phyloP scores from a whole-genome alignment of 1,140 invertebrate genomes.

The Druon quercuslanigerum region DNA sequence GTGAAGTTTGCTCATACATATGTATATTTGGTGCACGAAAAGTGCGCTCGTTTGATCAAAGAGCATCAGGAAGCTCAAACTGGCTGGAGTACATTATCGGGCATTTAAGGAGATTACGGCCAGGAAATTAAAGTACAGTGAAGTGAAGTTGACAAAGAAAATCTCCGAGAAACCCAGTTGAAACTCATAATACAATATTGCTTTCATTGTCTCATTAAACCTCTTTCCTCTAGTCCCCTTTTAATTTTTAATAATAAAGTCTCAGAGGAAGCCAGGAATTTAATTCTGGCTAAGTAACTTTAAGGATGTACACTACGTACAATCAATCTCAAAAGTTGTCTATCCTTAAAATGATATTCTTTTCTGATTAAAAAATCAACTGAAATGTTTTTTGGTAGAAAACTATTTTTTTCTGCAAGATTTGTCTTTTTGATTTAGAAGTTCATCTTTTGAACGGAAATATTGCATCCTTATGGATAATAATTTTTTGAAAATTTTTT shows the following conservation, averaged over 20 bases:
- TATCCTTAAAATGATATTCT: too few species aligned
- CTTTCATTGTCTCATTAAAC: constrained; percentile 10
- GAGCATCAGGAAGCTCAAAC: constrained; percentile 5
- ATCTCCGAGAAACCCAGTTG: neutral
- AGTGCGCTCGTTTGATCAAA: constrained; percentile 11
- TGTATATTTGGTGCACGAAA: constrained; percentile 5
- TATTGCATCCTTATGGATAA: too few species aligned
- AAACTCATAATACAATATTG: neutral
- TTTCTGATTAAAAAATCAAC: too few species aligned
- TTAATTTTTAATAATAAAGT: constrained; percentile 4
- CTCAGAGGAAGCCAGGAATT: neutral
- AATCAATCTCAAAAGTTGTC: too few species aligned
- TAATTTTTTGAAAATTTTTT: too few species aligned
- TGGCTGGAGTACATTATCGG: constrained; percentile 15
- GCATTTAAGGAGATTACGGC: constrained; percentile 9
- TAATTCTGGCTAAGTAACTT: constrained; percentile 1
- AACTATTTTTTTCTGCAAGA: too few species aligned
- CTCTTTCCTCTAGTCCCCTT: neutral
- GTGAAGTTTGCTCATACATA: neutral
- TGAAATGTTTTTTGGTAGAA: too few species aligned
- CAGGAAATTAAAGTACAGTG: constrained; percentile 6
- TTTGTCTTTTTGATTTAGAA: too few species aligned
- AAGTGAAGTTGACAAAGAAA: neutral
- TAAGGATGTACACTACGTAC: too few species aligned
- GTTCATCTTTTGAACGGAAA: too few species aligned